phyloP scores from a whole-genome alignment of 2,797 vertebrate genomes.

The Gambelia wislizenii region DNA sequence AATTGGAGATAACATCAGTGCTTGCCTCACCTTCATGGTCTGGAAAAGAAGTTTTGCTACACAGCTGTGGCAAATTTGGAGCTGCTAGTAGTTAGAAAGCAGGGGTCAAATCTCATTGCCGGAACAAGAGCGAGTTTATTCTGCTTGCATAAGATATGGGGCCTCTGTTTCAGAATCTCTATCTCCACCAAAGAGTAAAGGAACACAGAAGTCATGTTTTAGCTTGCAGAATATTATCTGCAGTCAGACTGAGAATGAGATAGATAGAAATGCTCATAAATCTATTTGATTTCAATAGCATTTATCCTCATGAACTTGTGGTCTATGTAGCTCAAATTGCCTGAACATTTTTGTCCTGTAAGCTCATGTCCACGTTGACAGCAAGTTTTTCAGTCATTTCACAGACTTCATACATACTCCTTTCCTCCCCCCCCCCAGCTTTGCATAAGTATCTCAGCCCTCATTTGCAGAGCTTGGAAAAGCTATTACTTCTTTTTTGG shows the following conservation, averaged over 20 bases:
- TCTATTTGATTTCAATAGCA: background rate
- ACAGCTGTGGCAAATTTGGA: background rate
- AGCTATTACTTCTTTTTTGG: too few species aligned
- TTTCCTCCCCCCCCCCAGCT: background rate
- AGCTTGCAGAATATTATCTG: background rate
- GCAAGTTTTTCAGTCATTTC: background rate
- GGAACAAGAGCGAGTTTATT: background rate
- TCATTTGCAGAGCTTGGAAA: too few species aligned
- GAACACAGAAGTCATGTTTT: background rate
- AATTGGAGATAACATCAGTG: background rate
- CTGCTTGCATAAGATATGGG: background rate
- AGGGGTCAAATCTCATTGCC: background rate
- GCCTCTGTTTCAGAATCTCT: background rate
- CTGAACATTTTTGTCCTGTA: background rate
- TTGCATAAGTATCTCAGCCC: background rate
- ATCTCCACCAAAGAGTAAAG: background rate
- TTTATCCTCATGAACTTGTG: background rate
- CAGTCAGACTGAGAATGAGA: background rate
- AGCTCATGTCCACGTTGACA: background rate
- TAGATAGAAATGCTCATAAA: background rate
- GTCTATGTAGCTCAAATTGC: background rate
- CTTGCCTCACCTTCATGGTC: background rate
- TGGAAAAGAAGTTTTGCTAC: background rate
- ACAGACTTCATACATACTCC: background rate
- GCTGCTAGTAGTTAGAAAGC: background rate